These are phyloP conservation scores for Carapus acus DNA, from an alignment of 2,797 vertebrate species.

Conservation along the genomic window DNA sequence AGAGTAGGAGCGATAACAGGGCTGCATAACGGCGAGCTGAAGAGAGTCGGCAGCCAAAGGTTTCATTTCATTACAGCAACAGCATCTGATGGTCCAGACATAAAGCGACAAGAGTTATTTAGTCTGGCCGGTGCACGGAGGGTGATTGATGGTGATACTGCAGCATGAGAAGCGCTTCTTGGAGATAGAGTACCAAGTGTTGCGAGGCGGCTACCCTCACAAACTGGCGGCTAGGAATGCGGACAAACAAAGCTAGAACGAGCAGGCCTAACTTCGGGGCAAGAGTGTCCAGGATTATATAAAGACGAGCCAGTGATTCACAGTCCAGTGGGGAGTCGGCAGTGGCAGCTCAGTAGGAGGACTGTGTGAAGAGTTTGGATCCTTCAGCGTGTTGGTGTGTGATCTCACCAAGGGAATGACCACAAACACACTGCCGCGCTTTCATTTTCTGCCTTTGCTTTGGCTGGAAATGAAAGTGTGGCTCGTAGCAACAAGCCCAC, in stretches of 20 bases:
- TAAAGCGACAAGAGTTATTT: conserved; percentile 39
- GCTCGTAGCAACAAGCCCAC: conserved; percentile 60
- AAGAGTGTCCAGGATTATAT: conserved; percentile 30
- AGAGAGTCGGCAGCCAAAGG: conserved; percentile 38
- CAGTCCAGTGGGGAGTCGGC: conserved; percentile 22
- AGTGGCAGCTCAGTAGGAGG: conserved; percentile 46
- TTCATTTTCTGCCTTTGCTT: conserved; percentile 58
- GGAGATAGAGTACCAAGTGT: too few relatives aligned
- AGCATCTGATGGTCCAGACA: conserved; percentile 25
- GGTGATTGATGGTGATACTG: conserved; percentile 41
- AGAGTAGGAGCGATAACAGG: conserved; percentile 51
- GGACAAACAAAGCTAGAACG: conserved; percentile 52
- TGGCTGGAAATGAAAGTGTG: conserved; percentile 61
- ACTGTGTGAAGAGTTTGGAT: conserved; percentile 26
- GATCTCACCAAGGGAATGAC: conserved; percentile 58
- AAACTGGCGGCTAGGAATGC: conserved; percentile 25
- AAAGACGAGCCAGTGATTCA: conserved; percentile 51
- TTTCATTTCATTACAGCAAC: conserved; percentile 45
- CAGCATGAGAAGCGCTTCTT: conserved; percentile 32
- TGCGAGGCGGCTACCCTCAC: conserved; percentile 23
- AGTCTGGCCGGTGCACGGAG: conserved; percentile 25
- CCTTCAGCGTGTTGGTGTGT: conserved; percentile 48
- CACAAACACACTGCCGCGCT: conserved; percentile 55
- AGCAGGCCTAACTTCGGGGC: conserved; percentile 30
- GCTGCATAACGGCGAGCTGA: conserved; percentile 8